A percentile compares a stretch with the other conserved stretches of the same genome.
Conservation (phyloP, 2,113 vertebrate genomes). For the Dinomys branickii region DNA sequence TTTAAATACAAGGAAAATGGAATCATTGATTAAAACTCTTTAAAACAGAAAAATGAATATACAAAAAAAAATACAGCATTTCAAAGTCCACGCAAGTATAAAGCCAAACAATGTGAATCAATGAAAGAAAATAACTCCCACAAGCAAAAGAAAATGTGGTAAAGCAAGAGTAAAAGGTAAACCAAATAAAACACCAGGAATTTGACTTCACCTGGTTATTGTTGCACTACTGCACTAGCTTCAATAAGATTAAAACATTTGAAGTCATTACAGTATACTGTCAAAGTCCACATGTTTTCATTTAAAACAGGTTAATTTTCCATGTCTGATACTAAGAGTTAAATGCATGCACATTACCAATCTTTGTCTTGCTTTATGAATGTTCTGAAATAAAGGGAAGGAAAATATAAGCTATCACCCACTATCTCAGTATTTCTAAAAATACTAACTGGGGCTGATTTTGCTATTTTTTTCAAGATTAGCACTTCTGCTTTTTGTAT, state of each 20-base stretch:
- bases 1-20: constrained; percentile 55
- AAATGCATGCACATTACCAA: constrained; percentile 80
- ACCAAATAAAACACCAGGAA: constrained; percentile 41
- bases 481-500: background rate
- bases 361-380: constrained; percentile 84
- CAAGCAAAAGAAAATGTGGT: constrained; percentile 38
- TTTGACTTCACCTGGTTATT: constrained; percentile 48
- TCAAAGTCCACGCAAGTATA: constrained; percentile 69
- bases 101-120: constrained; percentile 70
- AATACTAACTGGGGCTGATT: constrained; percentile 52
- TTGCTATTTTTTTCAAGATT: constrained; percentile 66
- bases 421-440: constrained; percentile 46
- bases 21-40: constrained; percentile 39
- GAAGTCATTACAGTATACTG: constrained; percentile 58
- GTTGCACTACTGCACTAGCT: background rate
- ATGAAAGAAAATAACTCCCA: constrained; percentile 64
- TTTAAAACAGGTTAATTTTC: constrained; percentile 68
- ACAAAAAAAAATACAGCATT: constrained; percentile 28
- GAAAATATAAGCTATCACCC: constrained; percentile 71
- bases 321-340: constrained; percentile 68
- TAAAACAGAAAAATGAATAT: constrained; percentile 32
- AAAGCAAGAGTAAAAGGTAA: constrained; percentile 59
- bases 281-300: constrained; percentile 70
- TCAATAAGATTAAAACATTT: constrained; percentile 48
- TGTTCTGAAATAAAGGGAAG: constrained; percentile 80